phyloP scores from a whole-genome alignment of 2,888 invertebrate species.

The Blastobasis lacticolella region DNA sequence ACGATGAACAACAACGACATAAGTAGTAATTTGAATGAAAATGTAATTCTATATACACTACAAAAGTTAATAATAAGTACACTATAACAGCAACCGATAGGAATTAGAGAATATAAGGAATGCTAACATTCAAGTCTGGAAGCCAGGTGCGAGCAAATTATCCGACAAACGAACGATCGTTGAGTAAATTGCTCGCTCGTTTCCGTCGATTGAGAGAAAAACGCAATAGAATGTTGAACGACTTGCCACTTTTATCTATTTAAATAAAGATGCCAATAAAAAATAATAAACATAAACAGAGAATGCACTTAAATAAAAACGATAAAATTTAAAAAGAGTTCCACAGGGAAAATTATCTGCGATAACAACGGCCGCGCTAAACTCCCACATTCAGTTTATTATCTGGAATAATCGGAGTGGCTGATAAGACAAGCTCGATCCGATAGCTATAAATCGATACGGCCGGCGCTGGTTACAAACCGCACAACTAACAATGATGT shows the following conservation, averaged over 20 bases:
- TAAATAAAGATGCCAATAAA: too few species aligned
- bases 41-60: too few species aligned
- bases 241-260: too few species aligned
- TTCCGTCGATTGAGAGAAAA: not conserved
- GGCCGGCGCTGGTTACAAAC: slow-evolving; percentile 19
- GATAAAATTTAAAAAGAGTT: not conserved
- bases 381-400: slow-evolving; percentile 5
- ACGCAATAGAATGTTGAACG: too few species aligned
- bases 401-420: slow-evolving; percentile 17
- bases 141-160: slow-evolving; percentile 24
- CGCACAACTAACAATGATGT: slow-evolving; percentile 26
- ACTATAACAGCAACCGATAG: not conserved
- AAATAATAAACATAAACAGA: not conserved
- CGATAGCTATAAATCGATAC: slow-evolving; percentile 35
- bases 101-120: slow-evolving; percentile 50
- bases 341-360: not conserved
- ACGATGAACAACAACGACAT: too few species aligned
- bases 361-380: not conserved
- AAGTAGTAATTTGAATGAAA: too few species aligned
- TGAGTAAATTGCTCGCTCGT: not conserved
- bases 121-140: slow-evolving; percentile 41
- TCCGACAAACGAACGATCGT: not conserved
- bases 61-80: too few species aligned
- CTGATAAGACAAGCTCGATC: slow-evolving; percentile 19
- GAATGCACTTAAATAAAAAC: not conserved